Evolutionary conservation across 1,140 invertebrate species (phyloP), one percentile per base, ranked within the genome.

Genomic region (Leptinotarsa lineolata): DNA sequence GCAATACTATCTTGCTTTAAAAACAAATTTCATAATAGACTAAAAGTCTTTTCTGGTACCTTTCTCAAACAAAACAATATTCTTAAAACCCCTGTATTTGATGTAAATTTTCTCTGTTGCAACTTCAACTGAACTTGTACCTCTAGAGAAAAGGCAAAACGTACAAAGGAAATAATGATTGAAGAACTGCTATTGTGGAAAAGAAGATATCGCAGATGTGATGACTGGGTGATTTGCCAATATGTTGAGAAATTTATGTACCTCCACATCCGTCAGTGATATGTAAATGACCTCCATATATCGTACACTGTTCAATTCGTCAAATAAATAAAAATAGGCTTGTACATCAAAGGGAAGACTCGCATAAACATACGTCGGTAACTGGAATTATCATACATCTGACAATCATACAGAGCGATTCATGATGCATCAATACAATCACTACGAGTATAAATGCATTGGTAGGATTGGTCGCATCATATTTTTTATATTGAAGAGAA

Each of bases 301-400:
- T 54, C 48, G 12, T 54, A 16, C 48, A 13, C 48, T 15, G 48
- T 54, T n/a, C 48, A 54, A 54, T 54, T 54, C 48, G 48, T 54
- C 48, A 54, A 54, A 54, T 54, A 54, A 54, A 54, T 54, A 54
- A 54, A 54, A 54, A 54, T 54, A 54, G 48, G 13, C 48, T 16
- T 18, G 48, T 54, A 54, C 48, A 54, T 54, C 48, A 54, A 18
- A 54, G 16, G 2, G 48, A 54, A 54, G 48, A 54, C 48, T 54
- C 48, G n/a, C 48, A 54, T 54, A n/a, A 54, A 54, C 15, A 54
- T 54, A 54, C 48, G 48, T 54, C 16, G 48, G 48, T 54, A 54
- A 54, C 48, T 16, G 48, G 48, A 54, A 54, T 54, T 54, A 54
- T 54, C 48, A 54, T 54, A 54, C 48, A 54, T 15, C 48, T 54